These are phyloP conservation scores for Podargus strigoides DNA, from an alignment of 2,797 vertebrate genomes.

Conservation along the genomic window DNA sequence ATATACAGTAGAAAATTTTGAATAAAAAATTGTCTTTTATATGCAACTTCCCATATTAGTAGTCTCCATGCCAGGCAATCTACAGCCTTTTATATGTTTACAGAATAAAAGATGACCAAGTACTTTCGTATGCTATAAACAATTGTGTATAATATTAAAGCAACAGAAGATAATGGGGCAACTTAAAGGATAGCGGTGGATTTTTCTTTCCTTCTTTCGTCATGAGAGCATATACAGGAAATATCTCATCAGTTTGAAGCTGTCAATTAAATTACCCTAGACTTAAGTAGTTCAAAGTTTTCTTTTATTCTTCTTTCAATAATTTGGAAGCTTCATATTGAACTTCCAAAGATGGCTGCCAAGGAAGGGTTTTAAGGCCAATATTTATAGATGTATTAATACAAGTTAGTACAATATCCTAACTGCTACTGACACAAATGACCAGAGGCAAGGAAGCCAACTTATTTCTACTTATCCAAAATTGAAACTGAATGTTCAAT, in stretches of 20 bases:
- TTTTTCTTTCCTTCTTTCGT: background rate
- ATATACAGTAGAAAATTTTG: background rate
- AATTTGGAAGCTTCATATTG: background rate
- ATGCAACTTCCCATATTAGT: background rate
- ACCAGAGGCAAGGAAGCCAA: background rate
- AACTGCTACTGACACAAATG: background rate
- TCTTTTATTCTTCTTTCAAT: background rate
- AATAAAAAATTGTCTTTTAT: background rate
- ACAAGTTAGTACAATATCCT: background rate
- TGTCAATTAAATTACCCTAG: background rate
- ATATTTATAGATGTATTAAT: background rate
- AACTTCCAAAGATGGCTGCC: background rate
- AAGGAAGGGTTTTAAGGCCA: background rate
- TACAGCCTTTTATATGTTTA: background rate
- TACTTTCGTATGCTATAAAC: background rate
- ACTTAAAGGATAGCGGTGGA: background rate
- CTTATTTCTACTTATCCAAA: background rate
- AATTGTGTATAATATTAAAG: background rate
- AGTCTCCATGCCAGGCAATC: background rate
- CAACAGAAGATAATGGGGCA: background rate
- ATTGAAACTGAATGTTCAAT: constrained; percentile 35
- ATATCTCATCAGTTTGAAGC: background rate
- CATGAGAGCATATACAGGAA: background rate
- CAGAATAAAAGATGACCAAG: background rate
- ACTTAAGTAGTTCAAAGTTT: background rate